These are phyloP conservation scores for Bucco capensis DNA, from an alignment of 2,113 vertebrate species.

Conservation along the genomic window DNA sequence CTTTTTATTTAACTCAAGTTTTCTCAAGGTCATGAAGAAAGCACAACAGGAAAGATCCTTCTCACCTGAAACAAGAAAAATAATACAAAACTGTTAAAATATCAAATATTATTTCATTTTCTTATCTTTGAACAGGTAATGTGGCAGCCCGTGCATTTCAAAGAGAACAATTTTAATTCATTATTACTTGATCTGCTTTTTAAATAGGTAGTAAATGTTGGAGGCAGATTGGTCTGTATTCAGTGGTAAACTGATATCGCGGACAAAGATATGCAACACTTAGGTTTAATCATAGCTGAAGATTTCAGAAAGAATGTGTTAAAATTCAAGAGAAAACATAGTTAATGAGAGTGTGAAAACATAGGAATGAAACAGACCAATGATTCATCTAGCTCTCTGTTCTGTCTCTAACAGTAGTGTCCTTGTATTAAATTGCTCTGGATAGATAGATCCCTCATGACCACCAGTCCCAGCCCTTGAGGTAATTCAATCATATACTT, in stretches of 20 bases:
- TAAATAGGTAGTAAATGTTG: not conserved
- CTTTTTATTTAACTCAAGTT: not conserved
- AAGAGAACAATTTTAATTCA: not conserved
- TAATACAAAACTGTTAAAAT: too few relatives aligned
- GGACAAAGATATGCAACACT: not conserved
- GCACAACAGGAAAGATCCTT: not conserved
- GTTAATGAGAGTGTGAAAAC: not conserved
- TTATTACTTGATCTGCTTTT: not conserved
- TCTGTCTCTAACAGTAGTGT: not conserved
- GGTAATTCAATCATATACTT: not conserved
- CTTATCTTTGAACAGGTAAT: not conserved
- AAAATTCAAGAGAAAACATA: not conserved
- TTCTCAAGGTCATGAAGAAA: not conserved
- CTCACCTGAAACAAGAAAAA: not conserved
- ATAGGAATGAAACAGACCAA: not conserved
- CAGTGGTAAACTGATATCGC: not conserved
- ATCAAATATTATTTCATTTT: not conserved
- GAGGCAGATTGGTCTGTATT: not conserved
- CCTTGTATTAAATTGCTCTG: not conserved
- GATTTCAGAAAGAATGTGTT: not conserved
- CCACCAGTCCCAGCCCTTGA: accelerated
- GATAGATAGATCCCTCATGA: accelerated
- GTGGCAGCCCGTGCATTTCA: not conserved
- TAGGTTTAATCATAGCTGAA: not conserved
- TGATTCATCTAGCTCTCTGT: not conserved